A percentile compares a stretch with the other conserved stretches of the same genome.
These are phyloP conservation scores for Drosophila conformis DNA, from an alignment of 2,888 invertebrate genomes.

Conservation along the genomic window DNA sequence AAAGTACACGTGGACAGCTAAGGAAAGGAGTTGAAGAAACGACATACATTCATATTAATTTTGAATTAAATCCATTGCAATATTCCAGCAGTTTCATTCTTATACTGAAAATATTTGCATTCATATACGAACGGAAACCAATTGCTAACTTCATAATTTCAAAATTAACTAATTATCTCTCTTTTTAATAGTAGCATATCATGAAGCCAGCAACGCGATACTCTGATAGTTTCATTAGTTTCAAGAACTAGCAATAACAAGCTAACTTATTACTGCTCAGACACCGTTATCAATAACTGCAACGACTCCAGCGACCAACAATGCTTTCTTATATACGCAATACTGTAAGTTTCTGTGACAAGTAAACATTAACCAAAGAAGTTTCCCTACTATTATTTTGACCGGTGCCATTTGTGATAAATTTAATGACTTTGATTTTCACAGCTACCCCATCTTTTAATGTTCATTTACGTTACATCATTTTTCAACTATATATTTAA, in stretches of 20 bases:
- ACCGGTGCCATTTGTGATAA: not conserved
- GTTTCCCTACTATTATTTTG: not conserved
- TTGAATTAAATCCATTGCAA: not conserved
- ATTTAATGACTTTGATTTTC: too few species aligned
- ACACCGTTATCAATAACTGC: not conserved
- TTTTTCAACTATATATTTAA: not conserved
- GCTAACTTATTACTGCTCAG: not conserved
- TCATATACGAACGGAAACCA: not conserved
- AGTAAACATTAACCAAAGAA: too few species aligned
- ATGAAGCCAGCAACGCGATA: too few species aligned
- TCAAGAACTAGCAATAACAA: not conserved
- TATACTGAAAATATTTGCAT: not conserved
- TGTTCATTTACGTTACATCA: not conserved
- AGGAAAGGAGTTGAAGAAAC: not conserved
- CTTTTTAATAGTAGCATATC: not conserved
- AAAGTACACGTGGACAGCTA: constrained; percentile 1
- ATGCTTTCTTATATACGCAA: not conserved
- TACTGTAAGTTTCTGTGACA: too few species aligned
- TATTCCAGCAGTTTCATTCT: not conserved
- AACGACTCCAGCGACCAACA: not conserved
- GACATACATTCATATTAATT: not conserved
- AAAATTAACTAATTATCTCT: not conserved
- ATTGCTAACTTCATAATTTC: not conserved
- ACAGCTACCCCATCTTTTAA: not conserved
- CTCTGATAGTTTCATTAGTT: too few species aligned